Conservation (phyloP, 2,888 invertebrate species). For the Ferrisia virgata region DNA sequence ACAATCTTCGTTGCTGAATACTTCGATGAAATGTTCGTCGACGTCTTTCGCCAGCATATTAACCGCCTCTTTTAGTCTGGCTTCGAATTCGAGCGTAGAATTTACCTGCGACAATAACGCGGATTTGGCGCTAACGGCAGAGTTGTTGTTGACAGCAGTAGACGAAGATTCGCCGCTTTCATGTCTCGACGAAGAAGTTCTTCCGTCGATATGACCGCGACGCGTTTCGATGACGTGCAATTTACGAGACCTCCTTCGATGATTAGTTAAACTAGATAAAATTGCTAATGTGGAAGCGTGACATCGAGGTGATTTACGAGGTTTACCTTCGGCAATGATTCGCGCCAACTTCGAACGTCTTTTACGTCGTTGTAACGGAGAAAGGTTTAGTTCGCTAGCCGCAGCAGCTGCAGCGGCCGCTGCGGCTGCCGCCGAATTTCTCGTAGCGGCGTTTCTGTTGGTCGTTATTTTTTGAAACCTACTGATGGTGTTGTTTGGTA, state of each 20-base stretch:
- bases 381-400: background rate
- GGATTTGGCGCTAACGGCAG: background rate
- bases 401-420: background rate
- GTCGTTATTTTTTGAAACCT: background rate
- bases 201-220: background rate
- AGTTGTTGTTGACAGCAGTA: too few species aligned
- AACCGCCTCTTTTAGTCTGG: slow-evolving; percentile 21
- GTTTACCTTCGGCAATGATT: slow-evolving; percentile 37
- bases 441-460: background rate
- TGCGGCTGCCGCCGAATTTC: background rate
- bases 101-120: background rate
- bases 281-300: slow-evolving; percentile 85
- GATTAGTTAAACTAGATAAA: slow-evolving; percentile 50
- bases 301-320: slow-evolving; percentile 77
- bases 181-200: background rate
- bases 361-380: background rate
- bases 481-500: background rate
- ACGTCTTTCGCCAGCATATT: slow-evolving; percentile 24
- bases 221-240: slow-evolving; percentile 7
- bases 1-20: slow-evolving; percentile 34
- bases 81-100: background rate
- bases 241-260: slow-evolving; percentile 35
- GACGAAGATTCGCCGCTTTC: background rate
- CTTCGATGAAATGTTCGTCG: slow-evolving; percentile 37
- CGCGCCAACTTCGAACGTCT: slow-evolving; percentile 1